Evolutionary conservation across 2,113 vertebrate species (phyloP), one percentile per base, ranked within the genome.

Genomic region (Pangasianodon hypophthalmus): DNA sequence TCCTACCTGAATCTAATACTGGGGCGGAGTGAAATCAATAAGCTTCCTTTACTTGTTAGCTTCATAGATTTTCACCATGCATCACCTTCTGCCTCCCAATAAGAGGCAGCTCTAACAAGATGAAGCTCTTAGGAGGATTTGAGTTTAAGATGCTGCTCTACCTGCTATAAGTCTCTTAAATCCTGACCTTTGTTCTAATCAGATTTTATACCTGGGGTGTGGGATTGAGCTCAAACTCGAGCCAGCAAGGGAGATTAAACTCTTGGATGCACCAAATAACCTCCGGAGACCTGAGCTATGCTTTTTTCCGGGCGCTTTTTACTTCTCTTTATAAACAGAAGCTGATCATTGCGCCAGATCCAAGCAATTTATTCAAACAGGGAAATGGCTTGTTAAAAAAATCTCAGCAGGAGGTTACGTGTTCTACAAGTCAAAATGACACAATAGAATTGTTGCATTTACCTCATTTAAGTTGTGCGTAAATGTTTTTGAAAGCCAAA

Each of bases 41-140:
- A 52, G 52, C 82, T 24, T 84, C 32, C 54, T 41, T 84, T 37
- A 58, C 54, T 58, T 41, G 54, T 83, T 83, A 24, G 18, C 82
- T 89, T 64, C 48, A 19, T 18, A 88, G 67, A 32, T 80, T 64
- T 37, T 52, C 52, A 1, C 92, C 85, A 29, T 89, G 92, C 75
- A 94, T 56, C 93, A 93, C 91, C 93, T 56, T 86, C 92, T 85
- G 58, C 95, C 48, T 94, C 92, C 37, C 90, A 93, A 95, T 94
- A 94, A 94, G 89, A 89, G 94, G 94, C 94, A 95, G 94, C 91
- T 95, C 95, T 96, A 96, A 97, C 89, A 85, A 96, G 96, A 96
- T 97, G 96, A 97, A 95, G 95, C 94, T 96, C 95, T 96, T 96
- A 96, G 95, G 94, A 81, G 93, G 94, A 96, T 95, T 94, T 95